A percentile compares a stretch with the other conserved stretches of the same genome.
These are phyloP conservation scores for Corvus hawaiiensis DNA, from an alignment of 2,113 vertebrate species.

Conservation along the genomic window DNA sequence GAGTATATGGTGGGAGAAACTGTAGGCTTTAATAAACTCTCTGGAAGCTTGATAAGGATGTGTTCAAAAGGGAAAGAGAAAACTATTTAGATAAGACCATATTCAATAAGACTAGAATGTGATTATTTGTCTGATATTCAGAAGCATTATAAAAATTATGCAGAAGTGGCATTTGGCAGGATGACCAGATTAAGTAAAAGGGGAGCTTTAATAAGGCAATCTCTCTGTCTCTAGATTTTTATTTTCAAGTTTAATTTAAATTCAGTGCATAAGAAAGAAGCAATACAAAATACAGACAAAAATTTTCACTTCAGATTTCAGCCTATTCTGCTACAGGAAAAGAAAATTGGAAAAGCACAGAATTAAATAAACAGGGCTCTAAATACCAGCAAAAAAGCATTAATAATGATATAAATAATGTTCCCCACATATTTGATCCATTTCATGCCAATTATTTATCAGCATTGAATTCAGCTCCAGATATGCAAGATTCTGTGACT, in stretches of 20 bases:
- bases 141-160: neutral
- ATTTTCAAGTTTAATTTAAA: neutral
- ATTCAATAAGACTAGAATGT: neutral
- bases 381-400: neutral
- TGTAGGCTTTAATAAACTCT: slow-evolving; percentile 3
- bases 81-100: slow-evolving; percentile 14
- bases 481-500: neutral
- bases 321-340: neutral
- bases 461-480: neutral
- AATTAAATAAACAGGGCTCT: neutral
- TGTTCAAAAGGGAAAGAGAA: slow-evolving; percentile 7
- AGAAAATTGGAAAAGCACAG: neutral
- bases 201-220: neutral
- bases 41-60: slow-evolving; percentile 14
- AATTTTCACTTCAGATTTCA: neutral
- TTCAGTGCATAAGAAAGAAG: neutral
- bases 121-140: slow-evolving; percentile 15
- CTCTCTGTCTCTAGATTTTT: neutral
- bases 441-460: neutral
- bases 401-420: neutral
- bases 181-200: neutral
- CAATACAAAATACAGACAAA: neutral
- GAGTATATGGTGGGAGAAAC: neutral
- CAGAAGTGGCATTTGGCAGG: neutral
- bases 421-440: neutral